Percentiles rank a stretch among this genome's conserved stretches.
Evolutionary conservation across 2,797 vertebrate species (phyloP).

Genomic region (Distichodus sexfasciatus): DNA sequence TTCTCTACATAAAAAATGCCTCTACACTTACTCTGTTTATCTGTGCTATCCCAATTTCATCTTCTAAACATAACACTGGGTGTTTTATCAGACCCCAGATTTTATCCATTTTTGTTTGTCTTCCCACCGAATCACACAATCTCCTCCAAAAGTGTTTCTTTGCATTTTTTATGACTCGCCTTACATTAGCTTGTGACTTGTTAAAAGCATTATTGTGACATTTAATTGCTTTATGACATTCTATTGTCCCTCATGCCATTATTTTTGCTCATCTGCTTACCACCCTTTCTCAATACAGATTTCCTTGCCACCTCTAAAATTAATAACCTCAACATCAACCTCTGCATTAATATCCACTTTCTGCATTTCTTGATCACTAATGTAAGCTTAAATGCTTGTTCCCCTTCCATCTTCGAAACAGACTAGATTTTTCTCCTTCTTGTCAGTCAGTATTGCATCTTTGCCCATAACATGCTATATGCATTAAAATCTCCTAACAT

Average conservation of each 20-base stretch:
- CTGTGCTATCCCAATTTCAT: not conserved
- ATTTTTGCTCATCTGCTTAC: not conserved
- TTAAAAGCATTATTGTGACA: slow-evolving; percentile 10
- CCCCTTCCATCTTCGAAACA: not conserved
- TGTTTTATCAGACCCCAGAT: not conserved
- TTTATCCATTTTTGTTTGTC: not conserved
- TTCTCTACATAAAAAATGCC: not conserved
- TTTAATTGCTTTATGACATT: slow-evolving; percentile 1
- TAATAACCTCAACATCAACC: not conserved
- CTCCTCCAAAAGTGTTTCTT: not conserved
- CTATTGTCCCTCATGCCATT: slow-evolving; percentile 5
- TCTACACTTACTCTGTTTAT: not conserved
- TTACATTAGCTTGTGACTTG: not conserved
- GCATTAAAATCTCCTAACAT: slow-evolving; percentile 19
- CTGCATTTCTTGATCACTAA: not conserved
- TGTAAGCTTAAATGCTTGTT: not conserved
- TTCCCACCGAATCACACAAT: not conserved
- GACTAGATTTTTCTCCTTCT: not conserved
- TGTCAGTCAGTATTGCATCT: not conserved
- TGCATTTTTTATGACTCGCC: slow-evolving; percentile 3
- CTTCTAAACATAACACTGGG: not conserved
- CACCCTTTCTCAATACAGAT: not conserved
- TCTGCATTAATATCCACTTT: not conserved
- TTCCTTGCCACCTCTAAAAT: not conserved
- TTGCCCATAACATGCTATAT: not conserved